Base-by-base conservation (phyloP, 2,888 invertebrate genomes). In the Phyllotreta cruciferae region DNA sequence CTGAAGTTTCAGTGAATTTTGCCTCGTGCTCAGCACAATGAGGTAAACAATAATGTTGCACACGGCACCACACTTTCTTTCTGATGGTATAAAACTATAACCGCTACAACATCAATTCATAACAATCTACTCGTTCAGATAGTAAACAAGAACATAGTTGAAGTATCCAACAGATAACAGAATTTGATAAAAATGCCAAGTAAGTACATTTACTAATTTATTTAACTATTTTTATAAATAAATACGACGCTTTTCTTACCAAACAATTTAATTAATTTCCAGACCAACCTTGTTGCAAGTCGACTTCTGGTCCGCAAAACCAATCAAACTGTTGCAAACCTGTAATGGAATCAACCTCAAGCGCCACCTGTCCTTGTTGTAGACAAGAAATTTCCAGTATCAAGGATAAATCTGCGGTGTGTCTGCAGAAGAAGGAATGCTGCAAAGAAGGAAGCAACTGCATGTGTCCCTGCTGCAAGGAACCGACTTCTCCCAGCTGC, bases 221-320 rank as follows among this genome's bases (percentile, higher is more conserved):
- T 44, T 44, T 11, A 11, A n/a, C 7, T 11, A n/a, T 13, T 7
- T n/a, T 44, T 44, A 13, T 44, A 11, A 7, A 44, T 4, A 13
- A n/a, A 44, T 44, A 10, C 6, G 10, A 3, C 3, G 14, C 34
- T 14, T 47, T 8, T 47, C 4, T 47, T 47, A 47, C 14, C 9
- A 24, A 47, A 24, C 7, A 10, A 14, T 49, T 35, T 35, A 35
- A 35, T 35, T 49, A 35, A 8, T 8, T 35, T 49, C n/a, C 34
- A 49, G 49, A n/a, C 11, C 49, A 34, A 49, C 1, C 49, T 49
- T 49, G 49, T 24, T 47, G 47, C n/a, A 49, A 49, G 8, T 6
- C 34, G 36, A 3, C 35, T 35, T 9, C 35, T 8, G 49, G n/a
- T 9, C 4, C n/a, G 10, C 49, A 49, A 35, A 49, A 35, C n/a